Base-by-base conservation (phyloP, 2,113 vertebrate genomes). In the Canis aureus region DNA sequence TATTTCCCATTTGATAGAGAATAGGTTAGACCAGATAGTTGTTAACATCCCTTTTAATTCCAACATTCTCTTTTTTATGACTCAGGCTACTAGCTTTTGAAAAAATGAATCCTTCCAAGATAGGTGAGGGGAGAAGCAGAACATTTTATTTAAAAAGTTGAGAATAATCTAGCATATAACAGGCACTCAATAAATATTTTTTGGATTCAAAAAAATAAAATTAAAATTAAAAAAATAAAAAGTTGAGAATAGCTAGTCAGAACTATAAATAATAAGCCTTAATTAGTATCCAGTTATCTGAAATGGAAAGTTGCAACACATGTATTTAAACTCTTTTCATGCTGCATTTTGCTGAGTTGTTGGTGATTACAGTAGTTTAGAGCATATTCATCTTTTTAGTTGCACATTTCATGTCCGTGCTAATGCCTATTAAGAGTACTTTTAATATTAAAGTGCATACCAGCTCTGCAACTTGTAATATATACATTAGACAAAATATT, bases 1-100 rank as follows among this genome's bases (percentile, higher is more conserved):
- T 62, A 62, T 64, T 82, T 92, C 20, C 89, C 87, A 87, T 89
- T 96, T 92, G 27, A 43, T 83, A 92, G 60, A 53, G 12, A 74
- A 43, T 35, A 62, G 7, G 3, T 87, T 87, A 69, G 32, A 67
- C 1, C 11, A 89, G 53, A 59, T 80, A 53, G 92, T 66, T 91
- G 89, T 73, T 88, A 22, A 81, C 88, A 43, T 89, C 51, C 16
- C 71, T 87, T 91, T 59, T 69, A 51, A 96, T 92, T 62, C 29
- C 76, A 90, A 29, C 12, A 57, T 62, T 91, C 38, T 64, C 17
- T 35, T 73, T 94, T 64, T 81, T 80, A 89, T 85, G 64, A 62
- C 27, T 90, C 25, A 16, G 59, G 5, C 9, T 89, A 38, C 11
- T 69, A 57, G 43, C 12, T 89, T 97, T 94, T 69, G 32, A 83